These are phyloP conservation scores for Gallinago stenura DNA, from an alignment of 2,797 vertebrate genomes.

Conservation along the genomic window DNA sequence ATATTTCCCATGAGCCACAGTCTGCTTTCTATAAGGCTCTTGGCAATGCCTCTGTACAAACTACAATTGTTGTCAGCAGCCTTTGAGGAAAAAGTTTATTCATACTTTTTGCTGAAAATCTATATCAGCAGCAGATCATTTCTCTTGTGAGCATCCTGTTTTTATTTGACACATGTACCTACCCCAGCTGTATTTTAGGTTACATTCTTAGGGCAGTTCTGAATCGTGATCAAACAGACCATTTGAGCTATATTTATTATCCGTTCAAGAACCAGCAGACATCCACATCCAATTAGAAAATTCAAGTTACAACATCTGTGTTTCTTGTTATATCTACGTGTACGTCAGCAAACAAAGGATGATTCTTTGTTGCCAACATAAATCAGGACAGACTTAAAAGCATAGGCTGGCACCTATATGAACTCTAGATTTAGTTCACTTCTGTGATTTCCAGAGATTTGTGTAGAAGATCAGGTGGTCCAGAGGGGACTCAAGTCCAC, in stretches of 20 bases:
- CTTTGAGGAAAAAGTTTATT: neutral
- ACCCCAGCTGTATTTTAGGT: slow-evolving; percentile 39
- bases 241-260: neutral
- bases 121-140: neutral
- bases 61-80: neutral
- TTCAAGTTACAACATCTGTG: neutral
- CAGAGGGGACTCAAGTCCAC: neutral
- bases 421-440: neutral
- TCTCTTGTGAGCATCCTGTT: neutral
- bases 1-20: neutral
- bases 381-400: neutral
- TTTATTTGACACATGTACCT: neutral
- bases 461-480: neutral
- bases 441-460: neutral
- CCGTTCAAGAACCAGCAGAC: neutral
- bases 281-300: neutral
- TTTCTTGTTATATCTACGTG: neutral
- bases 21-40: neutral
- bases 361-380: neutral
- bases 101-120: neutral
- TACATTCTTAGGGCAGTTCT: neutral
- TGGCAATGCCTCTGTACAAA: neutral
- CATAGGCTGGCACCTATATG: neutral
- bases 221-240: neutral
- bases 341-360: neutral